Base-by-base conservation (phyloP, 53 echinoderm and acorn worm genomes). In the Glandiceps talaboti region DNA sequence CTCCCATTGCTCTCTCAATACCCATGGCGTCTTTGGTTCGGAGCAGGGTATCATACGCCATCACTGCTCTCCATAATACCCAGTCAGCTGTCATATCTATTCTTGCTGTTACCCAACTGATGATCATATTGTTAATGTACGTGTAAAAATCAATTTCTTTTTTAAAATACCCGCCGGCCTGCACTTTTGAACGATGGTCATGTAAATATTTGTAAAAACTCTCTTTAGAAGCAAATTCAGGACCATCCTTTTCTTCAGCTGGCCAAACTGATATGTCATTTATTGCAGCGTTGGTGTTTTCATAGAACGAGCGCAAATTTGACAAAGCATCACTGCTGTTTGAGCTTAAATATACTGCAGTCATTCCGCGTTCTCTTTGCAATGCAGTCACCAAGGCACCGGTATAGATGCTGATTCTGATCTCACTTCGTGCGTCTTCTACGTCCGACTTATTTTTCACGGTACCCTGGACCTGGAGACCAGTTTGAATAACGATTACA, bases 1-100 rank as follows among this genome's bases (percentile, higher is more conserved):
- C 77, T 1, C 86, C 90, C 78, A 85, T 81, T 20, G 93, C 81
- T 30, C 80, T 83, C 82, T 81, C 76, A 28, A 90, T 83, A 14
- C 93, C 88, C 1, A 84, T 79, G 74, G 82, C 82, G 73, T 93
- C 93, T 77, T 93, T 90, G 6, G 93, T 78, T 10, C 90, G 88
- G 31, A 93, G 81, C 31, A 90, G 32, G 76, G 85, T 84, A 27
- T 83, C 33, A 79, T 90, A 93, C 25, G 93, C 45, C 14, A 93
- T 75, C 1, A 90, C 32, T 26, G 81, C 76, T 74, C 84, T 86
- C 90, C 86, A 90, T 25, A 93, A 33, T 29, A 30, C 76, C 25
- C 79, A 78, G 73, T 90, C 78, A 73, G 30, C 77, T 27, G 73
- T 88, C n/a, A 26, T 31, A 25, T 81, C 82, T 1, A 90, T 80